A percentile compares a stretch with the other conserved stretches of the same genome.
phyloP scores from a whole-genome alignment of 2,797 vertebrate genomes.

The Valencia hispanica region DNA sequence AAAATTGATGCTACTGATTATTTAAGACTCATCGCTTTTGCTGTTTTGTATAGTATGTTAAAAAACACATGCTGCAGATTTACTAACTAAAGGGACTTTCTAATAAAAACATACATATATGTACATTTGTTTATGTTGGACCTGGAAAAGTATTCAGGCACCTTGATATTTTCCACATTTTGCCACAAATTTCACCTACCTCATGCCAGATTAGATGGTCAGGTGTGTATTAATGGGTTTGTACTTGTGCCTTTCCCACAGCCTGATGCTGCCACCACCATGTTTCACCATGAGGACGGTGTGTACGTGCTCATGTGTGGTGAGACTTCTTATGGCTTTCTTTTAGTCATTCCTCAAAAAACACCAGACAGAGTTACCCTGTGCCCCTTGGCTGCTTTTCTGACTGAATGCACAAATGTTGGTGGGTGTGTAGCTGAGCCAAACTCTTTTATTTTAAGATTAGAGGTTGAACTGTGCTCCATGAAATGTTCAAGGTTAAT shows the following conservation, averaged over 20 bases:
- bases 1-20: not conserved
- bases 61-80: too few species aligned
- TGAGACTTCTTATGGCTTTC: not conserved
- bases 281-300: not conserved
- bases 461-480: not conserved
- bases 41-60: not conserved
- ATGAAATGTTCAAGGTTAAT: too few species aligned
- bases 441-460: not conserved
- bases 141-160: not conserved
- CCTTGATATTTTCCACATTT: not conserved
- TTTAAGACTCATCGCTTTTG: not conserved
- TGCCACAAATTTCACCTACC: not conserved
- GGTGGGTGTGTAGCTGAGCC: not conserved
- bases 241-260: not conserved
- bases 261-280: not conserved
- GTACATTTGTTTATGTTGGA: not conserved
- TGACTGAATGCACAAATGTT: not conserved
- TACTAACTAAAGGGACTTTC: not conserved
- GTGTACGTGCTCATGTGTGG: not conserved
- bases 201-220: not conserved
- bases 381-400: not conserved
- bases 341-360: not conserved
- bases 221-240: not conserved
- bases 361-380: not conserved
- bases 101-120: not conserved